These are phyloP conservation scores for Morpho achilles DNA, from an alignment of 2,888 invertebrate genomes.

Conservation along the genomic window DNA sequence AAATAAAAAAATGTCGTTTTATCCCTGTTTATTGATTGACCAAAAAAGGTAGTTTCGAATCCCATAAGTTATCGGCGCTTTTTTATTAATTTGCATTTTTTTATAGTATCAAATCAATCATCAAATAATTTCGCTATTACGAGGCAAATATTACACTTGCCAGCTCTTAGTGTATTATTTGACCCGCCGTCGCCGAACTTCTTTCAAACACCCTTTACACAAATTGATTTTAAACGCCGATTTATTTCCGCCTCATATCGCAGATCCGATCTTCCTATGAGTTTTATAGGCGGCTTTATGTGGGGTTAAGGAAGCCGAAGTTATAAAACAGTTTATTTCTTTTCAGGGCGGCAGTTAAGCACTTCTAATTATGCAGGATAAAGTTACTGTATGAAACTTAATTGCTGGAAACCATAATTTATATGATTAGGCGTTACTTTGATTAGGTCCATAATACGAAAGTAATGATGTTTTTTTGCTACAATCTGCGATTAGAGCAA, in stretches of 20 bases:
- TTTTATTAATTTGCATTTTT: no score
- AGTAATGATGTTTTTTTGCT: no score
- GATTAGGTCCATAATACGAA: no score
- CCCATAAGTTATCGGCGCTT: no score
- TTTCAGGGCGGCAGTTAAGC: conserved; percentile 58
- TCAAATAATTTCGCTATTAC: no score
- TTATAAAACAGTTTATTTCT: conserved; percentile 78
- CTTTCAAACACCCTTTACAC: conserved; percentile 71
- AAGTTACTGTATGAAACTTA: conserved; percentile 6
- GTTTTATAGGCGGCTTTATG: conserved; percentile 74
- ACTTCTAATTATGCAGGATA: conserved; percentile 27
- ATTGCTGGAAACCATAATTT: background rate
- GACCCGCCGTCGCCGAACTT: conserved; percentile 55
- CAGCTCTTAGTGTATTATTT: conserved; percentile 34
- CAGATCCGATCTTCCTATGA: conserved; percentile 74
- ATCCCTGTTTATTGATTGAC: no score
- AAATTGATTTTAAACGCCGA: conserved; percentile 80
- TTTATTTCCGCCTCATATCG: conserved; percentile 79
- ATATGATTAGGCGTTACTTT: no score
- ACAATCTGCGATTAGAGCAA: no score
- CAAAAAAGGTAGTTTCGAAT: no score
- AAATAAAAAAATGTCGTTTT: no score
- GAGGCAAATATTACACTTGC: no score
- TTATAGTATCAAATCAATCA: no score
- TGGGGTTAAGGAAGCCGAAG: conserved; percentile 71